Base-by-base conservation (phyloP, 2,888 invertebrate species). In the Urechis unicinctus region DNA sequence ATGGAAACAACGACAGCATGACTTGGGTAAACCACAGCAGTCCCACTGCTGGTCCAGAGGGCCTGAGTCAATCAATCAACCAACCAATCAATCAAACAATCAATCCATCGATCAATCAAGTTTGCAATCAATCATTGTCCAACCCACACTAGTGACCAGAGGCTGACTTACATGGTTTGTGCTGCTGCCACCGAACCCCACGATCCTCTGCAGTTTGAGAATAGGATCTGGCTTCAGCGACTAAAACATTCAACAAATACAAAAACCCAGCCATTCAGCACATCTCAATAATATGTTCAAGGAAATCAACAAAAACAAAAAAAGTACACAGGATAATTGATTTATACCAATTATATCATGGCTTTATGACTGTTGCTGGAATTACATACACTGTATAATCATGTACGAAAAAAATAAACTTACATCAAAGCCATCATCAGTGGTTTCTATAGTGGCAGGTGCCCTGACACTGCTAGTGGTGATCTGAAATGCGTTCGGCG, bases 1-100 rank as follows among this genome's bases (percentile, higher is more conserved):
- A 77, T 72, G 45, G 71, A 69, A 24, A 78, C 73, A 3, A 77
- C 66, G 26, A 77, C 67, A 42, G 77, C 74, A 68, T 78, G 73
- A 47, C 76, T 74, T 2, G 76, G 73, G 57, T 78, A 78, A 9
- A 78, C 67, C 9, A 77, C 58, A 17, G 63, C 59, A 1, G 63
- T 58, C 4, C 71, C 72, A 63, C 74, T 73, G 22, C 63, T 57
- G 24, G 70, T 68, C 75, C 77, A 77, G 36, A 75, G 53, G n/a
- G 66, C 70, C 73, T 75, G 36, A 36, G n/a, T n/a, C 44, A 52
- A 21, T 43, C 17, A 31, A 48, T 48, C 9, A 5, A 48, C 24
- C 13, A 13, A 6, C 6, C 6, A 45, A 45, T 17, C 13, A 6
- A 45, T 6, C 17, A 45, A 45, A 45, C 17, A 9, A 45, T 17